Evolutionary conservation across 1,140 invertebrate genomes (phyloP).

Genomic region (Colletes gigas): DNA sequence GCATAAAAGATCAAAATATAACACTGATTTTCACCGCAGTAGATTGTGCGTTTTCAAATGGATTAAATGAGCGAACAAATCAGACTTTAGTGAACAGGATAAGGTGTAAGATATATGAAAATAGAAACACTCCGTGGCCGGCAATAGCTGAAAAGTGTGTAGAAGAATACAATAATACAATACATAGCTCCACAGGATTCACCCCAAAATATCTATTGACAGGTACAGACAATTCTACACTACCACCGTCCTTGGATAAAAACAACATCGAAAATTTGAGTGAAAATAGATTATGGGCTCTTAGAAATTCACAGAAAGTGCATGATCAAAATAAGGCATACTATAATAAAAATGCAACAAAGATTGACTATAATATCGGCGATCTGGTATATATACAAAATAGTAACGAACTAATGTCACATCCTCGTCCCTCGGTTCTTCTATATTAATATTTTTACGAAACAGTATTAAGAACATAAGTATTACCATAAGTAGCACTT

Average conservation of each 20-base stretch:
- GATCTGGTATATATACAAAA: constrained; percentile 46
- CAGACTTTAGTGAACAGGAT: constrained; percentile 48
- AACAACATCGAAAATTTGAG: constrained; percentile 29
- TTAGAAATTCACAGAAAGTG: constrained; percentile 37
- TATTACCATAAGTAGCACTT: no score
- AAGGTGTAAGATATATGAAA: constrained; percentile 38
- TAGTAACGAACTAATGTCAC: no score
- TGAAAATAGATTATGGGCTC: constrained; percentile 43
- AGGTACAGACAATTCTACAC: constrained; percentile 33
- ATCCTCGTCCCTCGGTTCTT: no score
- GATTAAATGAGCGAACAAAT: constrained; percentile 34
- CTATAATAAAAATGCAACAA: constrained; percentile 38
- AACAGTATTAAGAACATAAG: no score
- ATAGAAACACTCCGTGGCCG: constrained; percentile 42
- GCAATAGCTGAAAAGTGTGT: constrained; percentile 52
- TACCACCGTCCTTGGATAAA: constrained; percentile 29
- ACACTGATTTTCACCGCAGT: constrained; percentile 39
- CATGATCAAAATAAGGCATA: constrained; percentile 41
- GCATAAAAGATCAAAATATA: constrained; percentile 33
- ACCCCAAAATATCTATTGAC: constrained; percentile 52
- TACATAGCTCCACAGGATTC: constrained; percentile 54
- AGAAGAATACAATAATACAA: constrained; percentile 54
- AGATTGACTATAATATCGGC: constrained; percentile 29
- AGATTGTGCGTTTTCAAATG: constrained; percentile 38
- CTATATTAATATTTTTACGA: no score